Evolutionary conservation across 2,888 invertebrate species (phyloP).

Genomic region (Harpagoxenus sublaevis): DNA sequence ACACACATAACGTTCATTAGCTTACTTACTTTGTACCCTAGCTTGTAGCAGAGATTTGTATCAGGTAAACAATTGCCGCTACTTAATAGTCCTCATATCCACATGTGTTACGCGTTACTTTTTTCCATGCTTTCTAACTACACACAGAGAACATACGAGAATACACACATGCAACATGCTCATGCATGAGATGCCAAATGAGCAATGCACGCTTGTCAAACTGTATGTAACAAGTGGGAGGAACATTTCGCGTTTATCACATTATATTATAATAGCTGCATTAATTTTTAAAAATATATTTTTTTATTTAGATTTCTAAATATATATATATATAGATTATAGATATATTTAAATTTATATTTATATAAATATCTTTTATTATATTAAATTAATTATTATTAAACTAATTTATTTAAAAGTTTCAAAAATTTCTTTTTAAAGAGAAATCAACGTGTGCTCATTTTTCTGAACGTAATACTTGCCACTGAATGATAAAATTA

Average conservation of each 20-base stretch:
- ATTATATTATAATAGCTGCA: not conserved
- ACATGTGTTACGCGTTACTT: constrained; percentile 24
- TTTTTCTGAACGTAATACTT: not conserved
- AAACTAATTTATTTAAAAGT: not conserved
- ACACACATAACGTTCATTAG: constrained; percentile 75
- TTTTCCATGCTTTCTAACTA: constrained; percentile 35
- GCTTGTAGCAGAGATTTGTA: constrained; percentile 58
- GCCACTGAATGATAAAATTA: not conserved
- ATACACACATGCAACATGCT: constrained; percentile 77
- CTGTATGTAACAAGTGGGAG: not conserved
- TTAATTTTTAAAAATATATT: not conserved
- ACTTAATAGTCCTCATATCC: constrained; percentile 26
- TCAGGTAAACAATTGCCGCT: constrained; percentile 47
- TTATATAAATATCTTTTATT: not conserved
- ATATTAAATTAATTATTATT: not conserved
- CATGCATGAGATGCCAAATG: constrained; percentile 72
- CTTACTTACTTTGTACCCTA: constrained; percentile 77
- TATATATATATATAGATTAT: not conserved
- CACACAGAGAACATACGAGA: constrained; percentile 20
- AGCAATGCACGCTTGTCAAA: constrained; percentile 31
- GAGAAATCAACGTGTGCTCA: not conserved
- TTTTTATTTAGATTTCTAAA: not conserved
- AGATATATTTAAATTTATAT: not conserved
- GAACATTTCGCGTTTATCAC: not conserved
- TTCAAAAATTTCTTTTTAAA: not conserved